A percentile compares a stretch with the other conserved stretches of the same genome.
These are phyloP conservation scores for Lochmaea crataegi DNA, from an alignment of 2,888 invertebrate species.

Conservation along the genomic window DNA sequence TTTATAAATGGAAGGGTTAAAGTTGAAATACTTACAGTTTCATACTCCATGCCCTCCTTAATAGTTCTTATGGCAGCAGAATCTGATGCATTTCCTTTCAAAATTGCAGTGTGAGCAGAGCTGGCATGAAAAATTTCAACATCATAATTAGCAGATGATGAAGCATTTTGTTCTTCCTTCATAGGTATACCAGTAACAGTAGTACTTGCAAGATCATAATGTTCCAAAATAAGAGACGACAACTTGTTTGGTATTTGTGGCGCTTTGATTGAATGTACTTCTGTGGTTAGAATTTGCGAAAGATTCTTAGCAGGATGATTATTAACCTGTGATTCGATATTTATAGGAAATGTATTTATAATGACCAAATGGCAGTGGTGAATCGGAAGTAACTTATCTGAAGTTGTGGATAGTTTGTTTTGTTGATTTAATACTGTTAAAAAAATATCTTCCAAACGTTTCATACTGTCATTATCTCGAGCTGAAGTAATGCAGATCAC, in stretches of 20 bases:
- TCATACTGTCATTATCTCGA: conserved; percentile 87
- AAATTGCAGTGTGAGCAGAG: conserved; percentile 84
- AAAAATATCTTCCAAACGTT: conserved; percentile 88
- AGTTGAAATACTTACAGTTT: conserved; percentile 68
- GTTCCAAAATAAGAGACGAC: conserved; percentile 81
- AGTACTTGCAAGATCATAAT: conserved; percentile 93
- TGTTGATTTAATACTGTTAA: conserved; percentile 83
- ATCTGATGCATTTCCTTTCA: conserved; percentile 74
- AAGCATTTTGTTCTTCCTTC: conserved; percentile 99
- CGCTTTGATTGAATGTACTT: conserved; percentile 84
- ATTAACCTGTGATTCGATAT: conserved; percentile 80
- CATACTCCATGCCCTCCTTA: conserved; percentile 81
- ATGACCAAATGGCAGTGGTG: conserved; percentile 92
- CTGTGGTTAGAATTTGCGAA: conserved; percentile 79
- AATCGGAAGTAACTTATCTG: conserved; percentile 78
- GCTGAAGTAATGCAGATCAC: conserved; percentile 93
- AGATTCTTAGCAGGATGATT: conserved; percentile 78
- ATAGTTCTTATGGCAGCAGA: conserved; percentile 73
- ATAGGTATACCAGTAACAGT: conserved; percentile 96
- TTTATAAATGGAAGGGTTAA: conserved; percentile 2
- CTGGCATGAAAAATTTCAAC: conserved; percentile 95
- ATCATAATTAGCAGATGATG: conserved; percentile 98
- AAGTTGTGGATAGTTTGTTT: conserved; percentile 75
- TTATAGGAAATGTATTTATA: conserved; percentile 88
- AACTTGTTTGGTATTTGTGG: conserved; percentile 79